Base-by-base conservation (phyloP, 2,888 invertebrate species). In the Cerceris rybyensis region DNA sequence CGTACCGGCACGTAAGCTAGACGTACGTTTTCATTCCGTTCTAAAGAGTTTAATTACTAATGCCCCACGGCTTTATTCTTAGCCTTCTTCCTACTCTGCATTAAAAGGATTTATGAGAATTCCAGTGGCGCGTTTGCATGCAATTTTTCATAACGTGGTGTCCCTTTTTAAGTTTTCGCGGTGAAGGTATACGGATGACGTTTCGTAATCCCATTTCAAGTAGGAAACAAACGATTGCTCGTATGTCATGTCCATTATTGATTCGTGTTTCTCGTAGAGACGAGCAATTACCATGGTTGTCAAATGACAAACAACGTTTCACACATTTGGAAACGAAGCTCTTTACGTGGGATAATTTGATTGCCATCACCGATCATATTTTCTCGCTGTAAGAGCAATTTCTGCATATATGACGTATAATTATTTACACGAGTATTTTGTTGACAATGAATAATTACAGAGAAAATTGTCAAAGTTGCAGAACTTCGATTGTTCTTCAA, bases 191-290 rank as follows among this genome's bases (percentile, higher is more conserved):
- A 52, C 52, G 14, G 14, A 59, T 42, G 60, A 46, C 60, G 46
- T 16, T 46, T 46, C 46, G 17, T 11, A 17, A 60, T 60, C 16
- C 14, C 7, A 16, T 13, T n/a, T 60, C 16, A 60, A 60, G 46
- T 46, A 46, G 9, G 60, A 46, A 46, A 46, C 16, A 16, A 60
- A 60, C 46, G 60, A 60, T 46, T 28, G 60, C 60, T 60, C 60
- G 60, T 60, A 60, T 46, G 46, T 60, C 60, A 60, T 46, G 17
- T 6, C 43, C 46, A 46, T 16, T 17, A 60, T 46, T 46, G 46
- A 60, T 60, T 60, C 60, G 46, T 11, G 14, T 60, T 60, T 60
- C 46, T 46, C 11, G 13, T 6, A n/a, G 46, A 46, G 46, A 60
- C 60, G 46, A 46, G 60, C 46, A 60, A 5, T 46, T 60, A 46